phyloP scores from a whole-genome alignment of 2,797 vertebrate species.

The Neosilurus hyrtlii region DNA sequence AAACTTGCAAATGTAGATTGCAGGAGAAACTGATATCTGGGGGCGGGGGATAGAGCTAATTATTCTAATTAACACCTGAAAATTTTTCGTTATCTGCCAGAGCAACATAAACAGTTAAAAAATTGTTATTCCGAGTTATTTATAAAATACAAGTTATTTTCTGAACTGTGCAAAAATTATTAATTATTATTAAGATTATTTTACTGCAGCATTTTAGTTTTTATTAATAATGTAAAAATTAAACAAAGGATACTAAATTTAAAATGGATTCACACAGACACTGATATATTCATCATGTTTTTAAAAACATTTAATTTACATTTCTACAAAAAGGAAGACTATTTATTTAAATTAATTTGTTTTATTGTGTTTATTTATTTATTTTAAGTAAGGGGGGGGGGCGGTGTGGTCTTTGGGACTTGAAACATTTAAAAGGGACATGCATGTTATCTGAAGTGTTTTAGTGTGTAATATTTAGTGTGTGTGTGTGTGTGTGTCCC shows the following conservation, averaged over 20 bases:
- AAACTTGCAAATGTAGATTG: background rate
- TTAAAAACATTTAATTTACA: background rate
- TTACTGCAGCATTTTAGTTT: background rate
- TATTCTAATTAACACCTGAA: too few relatives aligned
- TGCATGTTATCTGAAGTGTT: background rate
- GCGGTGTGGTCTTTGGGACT: background rate
- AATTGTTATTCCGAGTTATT: too few relatives aligned
- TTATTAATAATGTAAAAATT: background rate
- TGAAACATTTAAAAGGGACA: background rate
- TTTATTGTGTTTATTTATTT: too few relatives aligned
- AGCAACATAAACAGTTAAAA: too few relatives aligned
- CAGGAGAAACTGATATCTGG: background rate
- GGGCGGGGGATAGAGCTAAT: background rate
- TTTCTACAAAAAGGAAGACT: background rate
- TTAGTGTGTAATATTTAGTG: background rate
- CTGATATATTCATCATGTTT: background rate
- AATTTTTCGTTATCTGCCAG: too few relatives aligned
- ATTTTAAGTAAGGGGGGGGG: background rate
- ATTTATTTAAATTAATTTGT: too few relatives aligned
- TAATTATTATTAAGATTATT: background rate
- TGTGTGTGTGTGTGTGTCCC: slow-evolving; percentile 22
- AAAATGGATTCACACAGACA: background rate
- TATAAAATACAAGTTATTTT: too few relatives aligned
- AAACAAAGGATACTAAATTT: background rate
- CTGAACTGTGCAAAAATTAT: too few relatives aligned